These are phyloP conservation scores for Eupeodes latifasciatus DNA, from an alignment of 2,888 invertebrate species.

Conservation along the genomic window DNA sequence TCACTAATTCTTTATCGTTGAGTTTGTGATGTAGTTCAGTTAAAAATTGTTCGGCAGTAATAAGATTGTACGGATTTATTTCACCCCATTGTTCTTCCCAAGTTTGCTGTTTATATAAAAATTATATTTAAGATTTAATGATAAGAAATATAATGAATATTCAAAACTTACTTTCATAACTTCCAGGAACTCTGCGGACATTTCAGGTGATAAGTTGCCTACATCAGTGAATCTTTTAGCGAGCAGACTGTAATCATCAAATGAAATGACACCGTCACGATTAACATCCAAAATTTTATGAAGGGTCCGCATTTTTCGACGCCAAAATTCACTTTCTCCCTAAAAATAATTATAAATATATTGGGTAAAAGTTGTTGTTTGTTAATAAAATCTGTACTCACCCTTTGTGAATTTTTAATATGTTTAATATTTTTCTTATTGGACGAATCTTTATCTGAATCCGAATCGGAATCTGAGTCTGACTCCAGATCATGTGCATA, in stretches of 20 bases:
- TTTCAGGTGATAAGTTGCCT: slow-evolving; percentile 89
- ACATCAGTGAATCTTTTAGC: slow-evolving; percentile 90
- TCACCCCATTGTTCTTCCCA: slow-evolving; percentile 95
- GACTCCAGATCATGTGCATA: slow-evolving; percentile 62
- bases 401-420: slow-evolving; percentile 45
- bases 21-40: slow-evolving; percentile 93
- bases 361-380: neutral
- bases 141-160: neutral
- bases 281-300: slow-evolving; percentile 93
- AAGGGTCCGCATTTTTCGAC: slow-evolving; percentile 93
- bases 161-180: slow-evolving; percentile 87
- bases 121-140: slow-evolving; percentile 17
- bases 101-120: slow-evolving; percentile 85
- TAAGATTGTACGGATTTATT: slow-evolving; percentile 91
- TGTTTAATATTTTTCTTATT: neutral
- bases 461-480: slow-evolving; percentile 66
- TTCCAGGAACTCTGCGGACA: slow-evolving; percentile 88
- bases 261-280: slow-evolving; percentile 93
- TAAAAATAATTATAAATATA: too few species aligned
- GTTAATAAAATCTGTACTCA: slow-evolving; percentile 22
- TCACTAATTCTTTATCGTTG: slow-evolving; percentile 90
- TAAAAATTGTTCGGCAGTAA: slow-evolving; percentile 92
- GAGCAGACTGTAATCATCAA: slow-evolving; percentile 91
- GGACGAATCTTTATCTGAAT: slow-evolving; percentile 43
- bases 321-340: slow-evolving; percentile 88